These are phyloP conservation scores for Latrodectus elegans DNA, from an alignment of 2,888 invertebrate species.

Conservation along the genomic window DNA sequence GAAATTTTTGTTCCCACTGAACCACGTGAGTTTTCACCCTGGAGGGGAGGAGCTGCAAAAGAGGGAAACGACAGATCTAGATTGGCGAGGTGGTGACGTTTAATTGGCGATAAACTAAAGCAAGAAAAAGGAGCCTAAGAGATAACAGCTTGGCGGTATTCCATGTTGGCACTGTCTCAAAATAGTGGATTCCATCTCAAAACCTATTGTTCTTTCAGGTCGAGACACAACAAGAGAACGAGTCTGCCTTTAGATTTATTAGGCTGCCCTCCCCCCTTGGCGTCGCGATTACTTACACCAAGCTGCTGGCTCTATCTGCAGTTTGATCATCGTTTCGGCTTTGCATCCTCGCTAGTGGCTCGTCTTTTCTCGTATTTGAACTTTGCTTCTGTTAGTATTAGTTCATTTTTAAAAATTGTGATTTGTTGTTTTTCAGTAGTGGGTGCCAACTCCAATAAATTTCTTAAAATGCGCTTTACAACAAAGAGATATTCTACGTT, in stretches of 20 bases:
- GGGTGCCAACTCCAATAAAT: too few species aligned
- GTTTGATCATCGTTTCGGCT: too few species aligned
- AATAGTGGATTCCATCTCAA: neutral
- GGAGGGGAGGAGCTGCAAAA: neutral
- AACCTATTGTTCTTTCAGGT: neutral
- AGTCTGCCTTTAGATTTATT: conserved; percentile 7
- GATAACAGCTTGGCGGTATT: conserved; percentile 27
- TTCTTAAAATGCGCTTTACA: too few species aligned
- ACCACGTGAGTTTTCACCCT: too few species aligned
- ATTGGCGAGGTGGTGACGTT: conserved; percentile 59
- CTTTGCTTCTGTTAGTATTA: too few species aligned
- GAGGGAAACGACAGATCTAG: conserved; percentile 6
- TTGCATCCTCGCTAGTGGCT: too few species aligned
- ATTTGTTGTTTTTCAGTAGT: too few species aligned
- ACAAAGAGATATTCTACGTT: too few species aligned
- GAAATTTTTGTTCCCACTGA: too few species aligned
- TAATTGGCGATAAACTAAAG: conserved; percentile 60
- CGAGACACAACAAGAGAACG: conserved; percentile 12
- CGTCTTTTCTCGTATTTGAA: too few species aligned
- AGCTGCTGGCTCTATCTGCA: too few species aligned
- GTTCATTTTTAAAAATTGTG: too few species aligned
- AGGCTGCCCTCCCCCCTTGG: neutral
- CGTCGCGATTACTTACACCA: neutral
- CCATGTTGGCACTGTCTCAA: conserved; percentile 32
- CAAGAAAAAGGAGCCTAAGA: conserved; percentile 14